Evolutionary conservation across 2,113 vertebrate genomes (phyloP).

Genomic region (Clarias batrachus): DNA sequence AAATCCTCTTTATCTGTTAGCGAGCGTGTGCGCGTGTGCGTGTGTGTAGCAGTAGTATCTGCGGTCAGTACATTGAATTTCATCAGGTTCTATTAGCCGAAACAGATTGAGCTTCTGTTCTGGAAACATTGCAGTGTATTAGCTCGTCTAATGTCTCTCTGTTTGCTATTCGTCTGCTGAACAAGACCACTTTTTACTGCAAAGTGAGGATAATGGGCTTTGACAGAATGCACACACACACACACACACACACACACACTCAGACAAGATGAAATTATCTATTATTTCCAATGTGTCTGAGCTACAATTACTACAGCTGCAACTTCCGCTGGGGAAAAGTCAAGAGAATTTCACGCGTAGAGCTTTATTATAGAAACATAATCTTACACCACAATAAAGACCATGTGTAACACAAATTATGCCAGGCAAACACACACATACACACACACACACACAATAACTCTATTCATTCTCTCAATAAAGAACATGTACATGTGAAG

Average conservation of each 20-base stretch:
- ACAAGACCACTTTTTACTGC: conserved; percentile 66
- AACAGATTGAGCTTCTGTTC: conserved; percentile 54
- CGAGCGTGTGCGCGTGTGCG: conserved; percentile 1
- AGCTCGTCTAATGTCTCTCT: conserved; percentile 61
- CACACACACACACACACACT: conserved; percentile 27
- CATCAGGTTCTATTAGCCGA: conserved; percentile 64
- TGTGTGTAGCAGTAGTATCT: conserved; percentile 23
- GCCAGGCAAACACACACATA: not conserved
- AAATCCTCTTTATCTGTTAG: not conserved
- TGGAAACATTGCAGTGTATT: conserved; percentile 61
- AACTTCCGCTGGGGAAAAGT: not conserved
- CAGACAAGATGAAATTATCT: conserved; percentile 52
- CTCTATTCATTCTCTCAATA: not conserved
- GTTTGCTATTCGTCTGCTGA: conserved; percentile 67
- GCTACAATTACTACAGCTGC: conserved; percentile 22
- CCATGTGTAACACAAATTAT: not conserved
- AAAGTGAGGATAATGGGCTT: conserved; percentile 73
- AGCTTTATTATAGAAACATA: conserved; percentile 6
- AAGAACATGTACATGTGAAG: not conserved
- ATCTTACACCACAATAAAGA: not conserved
- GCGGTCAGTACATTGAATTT: conserved; percentile 55
- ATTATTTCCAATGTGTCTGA: conserved; percentile 30
- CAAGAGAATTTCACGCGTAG: not conserved
- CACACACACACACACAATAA: not conserved
- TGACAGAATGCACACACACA: conserved; percentile 60